phyloP scores from a whole-genome alignment of 2,888 invertebrate species.

The Chrysolina americana region DNA sequence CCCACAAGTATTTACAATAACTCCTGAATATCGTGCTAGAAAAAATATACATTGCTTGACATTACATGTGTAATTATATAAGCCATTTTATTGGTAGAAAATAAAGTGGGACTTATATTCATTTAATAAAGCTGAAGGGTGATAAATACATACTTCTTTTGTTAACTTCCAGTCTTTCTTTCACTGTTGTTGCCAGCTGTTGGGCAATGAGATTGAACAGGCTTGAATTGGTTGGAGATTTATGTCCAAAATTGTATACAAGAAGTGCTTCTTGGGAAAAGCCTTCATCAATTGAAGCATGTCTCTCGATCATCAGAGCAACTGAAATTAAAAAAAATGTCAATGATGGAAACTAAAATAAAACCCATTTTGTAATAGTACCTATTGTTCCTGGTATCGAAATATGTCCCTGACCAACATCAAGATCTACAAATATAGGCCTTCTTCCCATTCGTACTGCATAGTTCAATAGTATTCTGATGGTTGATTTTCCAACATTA shows the following conservation, averaged over 20 bases:
- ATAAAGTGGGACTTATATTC: no score
- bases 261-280: slow-evolving; percentile 94
- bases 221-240: slow-evolving; percentile 83
- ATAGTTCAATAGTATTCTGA: slow-evolving; percentile 93
- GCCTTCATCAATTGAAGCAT: slow-evolving; percentile 95
- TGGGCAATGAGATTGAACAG: slow-evolving; percentile 88
- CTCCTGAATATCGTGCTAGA: slow-evolving; percentile 87
- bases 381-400: slow-evolving; percentile 94
- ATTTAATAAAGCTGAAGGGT: no score
- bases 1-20: slow-evolving; percentile 97
- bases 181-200: slow-evolving; percentile 88
- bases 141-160: slow-evolving; percentile 80
- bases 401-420: slow-evolving; percentile 95
- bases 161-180: slow-evolving; percentile 87
- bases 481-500: slow-evolving; percentile 97
- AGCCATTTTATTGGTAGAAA: no score
- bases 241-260: slow-evolving; percentile 95
- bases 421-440: slow-evolving; percentile 95
- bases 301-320: slow-evolving; percentile 91
- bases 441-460: slow-evolving; percentile 90
- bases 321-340: slow-evolving; percentile 69
- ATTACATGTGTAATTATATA: no score
- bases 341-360: slow-evolving; percentile 23
- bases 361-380: slow-evolving; percentile 54
- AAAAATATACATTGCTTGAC: slow-evolving; percentile 43